Base-by-base conservation (phyloP, 2,113 vertebrate genomes). In the Nicator chloris region DNA sequence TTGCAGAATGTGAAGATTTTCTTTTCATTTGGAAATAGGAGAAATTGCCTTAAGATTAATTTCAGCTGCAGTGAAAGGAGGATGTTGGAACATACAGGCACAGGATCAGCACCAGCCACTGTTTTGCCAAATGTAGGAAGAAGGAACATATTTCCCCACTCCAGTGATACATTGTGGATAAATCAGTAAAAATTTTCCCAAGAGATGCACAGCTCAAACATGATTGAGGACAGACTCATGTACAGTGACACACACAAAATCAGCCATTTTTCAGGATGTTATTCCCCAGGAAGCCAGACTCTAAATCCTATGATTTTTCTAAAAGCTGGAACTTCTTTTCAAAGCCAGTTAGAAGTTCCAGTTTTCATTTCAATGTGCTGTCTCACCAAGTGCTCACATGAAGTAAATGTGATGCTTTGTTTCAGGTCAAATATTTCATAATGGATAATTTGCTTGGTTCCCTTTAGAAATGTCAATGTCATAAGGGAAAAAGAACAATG, bases 1-100 rank as follows among this genome's bases (percentile, higher is more conserved):
- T 87, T 92, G 54, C 73, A 93, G 57, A 87, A 85, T 77, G 90
- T 14, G 95, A 95, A 89, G 57, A 72, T 92, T 93, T 91, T 76
- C 7, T 69, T 89, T 87, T 72, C 30, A 49, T 80, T 92, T 92
- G 39, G 85, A 93, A 93, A 88, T 6, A 72, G 42, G 8, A 75
- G 78, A 79, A 65, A 61, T 79, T 85, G 44, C 47, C 40, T 84
- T 30, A 64, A 84, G 69, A 89, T 78, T 64, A 71, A 89, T 91
- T 90, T 84, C 91, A 91, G 69, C 63, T 57, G 86, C 84, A 82
- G 57, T 16, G 16, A 37, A 49, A 75, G 73, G 81, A 86, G 37
- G 53, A 45, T 30, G 22, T 37, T 68, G 42, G 61, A 89, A 78
- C 11, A 45, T 7, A 35, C 23, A 47, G 64, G 35, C 66, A 50